Evolutionary conservation across 1,140 invertebrate species (phyloP).

Genomic region (Maniola jurtina): DNA sequence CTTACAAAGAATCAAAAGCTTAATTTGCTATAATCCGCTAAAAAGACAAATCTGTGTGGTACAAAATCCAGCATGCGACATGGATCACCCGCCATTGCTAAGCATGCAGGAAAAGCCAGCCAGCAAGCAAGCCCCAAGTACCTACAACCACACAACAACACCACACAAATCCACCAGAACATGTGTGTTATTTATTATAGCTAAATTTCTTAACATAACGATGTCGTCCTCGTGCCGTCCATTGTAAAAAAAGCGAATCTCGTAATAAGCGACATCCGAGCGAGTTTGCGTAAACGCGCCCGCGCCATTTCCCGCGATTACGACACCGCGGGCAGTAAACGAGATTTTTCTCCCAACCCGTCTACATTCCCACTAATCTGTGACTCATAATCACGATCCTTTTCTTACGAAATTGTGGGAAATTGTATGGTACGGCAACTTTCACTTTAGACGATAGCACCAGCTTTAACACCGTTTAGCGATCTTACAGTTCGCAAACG

Average conservation of each 20-base stretch:
- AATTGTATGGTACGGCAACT: conserved; percentile 6
- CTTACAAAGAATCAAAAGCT: no score
- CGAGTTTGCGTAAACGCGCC: conserved; percentile 40
- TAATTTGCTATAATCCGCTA: no score
- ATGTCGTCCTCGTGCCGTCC: background rate
- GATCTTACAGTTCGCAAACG: background rate
- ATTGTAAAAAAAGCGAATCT: conserved; percentile 13
- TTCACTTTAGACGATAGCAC: conserved; percentile 16
- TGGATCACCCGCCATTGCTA: no score
- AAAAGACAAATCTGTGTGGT: no score
- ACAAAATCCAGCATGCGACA: no score
- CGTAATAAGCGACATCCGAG: conserved; percentile 55
- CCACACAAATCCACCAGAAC: no score
- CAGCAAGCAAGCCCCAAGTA: no score
- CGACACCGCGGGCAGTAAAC: conserved; percentile 32
- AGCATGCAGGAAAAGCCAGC: no score
- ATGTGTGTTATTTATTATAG: no score
- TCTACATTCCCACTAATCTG: conserved; percentile 34
- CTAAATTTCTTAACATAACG: no score
- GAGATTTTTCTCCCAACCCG: conserved; percentile 50
- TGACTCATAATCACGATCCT: conserved; percentile 30
- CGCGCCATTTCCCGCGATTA: conserved; percentile 46
- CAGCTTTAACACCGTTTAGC: background rate
- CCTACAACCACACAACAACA: no score
- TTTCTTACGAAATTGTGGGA: conserved; percentile 30